phyloP scores from a whole-genome alignment of 2,888 invertebrate genomes.

The Penaeus monodon region DNA sequence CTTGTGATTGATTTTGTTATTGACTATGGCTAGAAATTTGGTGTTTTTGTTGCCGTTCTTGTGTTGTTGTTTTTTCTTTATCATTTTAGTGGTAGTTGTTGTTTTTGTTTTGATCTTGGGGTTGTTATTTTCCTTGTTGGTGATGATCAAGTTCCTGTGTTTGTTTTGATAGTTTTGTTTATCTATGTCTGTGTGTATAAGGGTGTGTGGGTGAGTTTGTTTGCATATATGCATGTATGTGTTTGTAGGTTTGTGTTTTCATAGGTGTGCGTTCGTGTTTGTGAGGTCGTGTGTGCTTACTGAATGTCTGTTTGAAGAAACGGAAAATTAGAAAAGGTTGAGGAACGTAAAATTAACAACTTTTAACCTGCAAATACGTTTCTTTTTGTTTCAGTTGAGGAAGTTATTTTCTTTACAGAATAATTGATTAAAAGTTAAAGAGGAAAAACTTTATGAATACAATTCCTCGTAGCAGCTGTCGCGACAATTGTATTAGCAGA shows the following conservation, averaged over 20 bases:
- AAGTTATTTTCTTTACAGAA: not conserved
- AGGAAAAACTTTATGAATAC: no score
- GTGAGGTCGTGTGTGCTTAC: not conserved
- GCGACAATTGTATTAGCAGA: no score
- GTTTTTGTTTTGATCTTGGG: no score
- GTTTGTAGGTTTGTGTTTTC: not conserved
- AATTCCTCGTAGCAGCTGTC: no score
- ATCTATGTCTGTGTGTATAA: not conserved
- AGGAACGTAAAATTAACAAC: not conserved
- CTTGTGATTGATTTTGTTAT: no score
- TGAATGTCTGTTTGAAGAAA: not conserved
- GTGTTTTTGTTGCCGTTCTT: no score
- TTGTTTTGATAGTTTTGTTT: not conserved
- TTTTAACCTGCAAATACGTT: not conserved
- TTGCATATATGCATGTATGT: not conserved
- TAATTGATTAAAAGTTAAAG: slow-evolving; percentile 1
- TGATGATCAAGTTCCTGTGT: no score
- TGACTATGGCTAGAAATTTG: no score
- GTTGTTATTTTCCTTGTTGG: no score
- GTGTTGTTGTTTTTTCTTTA: no score
- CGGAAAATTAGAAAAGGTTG: no score
- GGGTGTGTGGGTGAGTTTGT: not conserved
- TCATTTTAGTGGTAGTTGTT: no score
- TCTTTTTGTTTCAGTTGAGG: not conserved
- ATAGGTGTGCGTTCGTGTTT: not conserved